These are phyloP conservation scores for Hermodice carunculata DNA, from an alignment of 2,888 invertebrate genomes.

Conservation along the genomic window DNA sequence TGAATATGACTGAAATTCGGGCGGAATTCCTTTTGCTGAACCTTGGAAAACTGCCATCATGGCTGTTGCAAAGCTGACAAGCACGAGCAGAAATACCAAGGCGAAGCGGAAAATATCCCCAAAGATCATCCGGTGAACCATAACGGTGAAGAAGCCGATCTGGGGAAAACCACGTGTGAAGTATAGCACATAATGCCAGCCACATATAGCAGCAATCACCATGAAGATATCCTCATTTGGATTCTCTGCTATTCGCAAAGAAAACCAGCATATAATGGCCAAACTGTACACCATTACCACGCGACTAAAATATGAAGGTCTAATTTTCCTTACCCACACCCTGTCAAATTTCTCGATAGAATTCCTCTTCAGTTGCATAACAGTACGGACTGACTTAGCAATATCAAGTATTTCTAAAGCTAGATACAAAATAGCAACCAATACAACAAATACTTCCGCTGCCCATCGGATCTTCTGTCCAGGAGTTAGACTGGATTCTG, in stretches of 20 bases:
- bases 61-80: conserved; percentile 3
- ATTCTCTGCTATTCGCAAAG: not conserved
- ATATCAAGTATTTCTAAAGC: too few species aligned
- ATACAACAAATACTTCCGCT: too few species aligned
- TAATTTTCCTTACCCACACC: too few species aligned
- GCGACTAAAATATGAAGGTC: too few species aligned
- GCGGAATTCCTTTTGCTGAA: not conserved
- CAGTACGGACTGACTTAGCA: too few species aligned
- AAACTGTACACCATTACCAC: too few species aligned
- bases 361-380: too few species aligned
- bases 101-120: conserved; percentile 9
- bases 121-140: conserved; percentile 18
- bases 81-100: not conserved
- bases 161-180: not conserved
- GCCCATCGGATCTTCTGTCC: too few species aligned
- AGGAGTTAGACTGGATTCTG: too few species aligned
- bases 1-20: not conserved
- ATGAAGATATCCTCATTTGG: not conserved
- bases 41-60: not conserved
- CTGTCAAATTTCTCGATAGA: too few species aligned
- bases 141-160: conserved; percentile 9
- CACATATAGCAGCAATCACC: not conserved
- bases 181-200: conserved; percentile 3
- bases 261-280: too few species aligned
- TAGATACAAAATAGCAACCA: too few species aligned